phyloP scores from a whole-genome alignment of 2,113 vertebrate genomes.

The Macquaria australasica region DNA sequence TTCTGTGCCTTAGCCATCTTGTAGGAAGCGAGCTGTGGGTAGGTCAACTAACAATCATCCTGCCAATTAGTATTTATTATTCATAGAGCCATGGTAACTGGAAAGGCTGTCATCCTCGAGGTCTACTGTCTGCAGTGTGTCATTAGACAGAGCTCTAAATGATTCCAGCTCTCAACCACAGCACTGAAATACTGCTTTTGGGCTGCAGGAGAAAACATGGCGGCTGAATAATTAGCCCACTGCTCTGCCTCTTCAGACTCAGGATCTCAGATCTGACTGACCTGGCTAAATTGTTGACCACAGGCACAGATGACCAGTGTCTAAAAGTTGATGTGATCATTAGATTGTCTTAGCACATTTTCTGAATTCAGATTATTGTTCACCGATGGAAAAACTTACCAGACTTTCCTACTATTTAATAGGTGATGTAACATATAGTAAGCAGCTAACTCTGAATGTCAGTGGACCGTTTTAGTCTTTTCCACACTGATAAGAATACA shows the following conservation, averaged over 20 bases:
- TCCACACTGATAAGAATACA: not conserved
- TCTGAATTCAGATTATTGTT: not conserved
- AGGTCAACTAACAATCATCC: conserved; percentile 22
- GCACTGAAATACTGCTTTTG: not conserved
- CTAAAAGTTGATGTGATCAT: not conserved
- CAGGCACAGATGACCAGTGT: not conserved
- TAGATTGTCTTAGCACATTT: not conserved
- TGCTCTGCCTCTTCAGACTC: not conserved
- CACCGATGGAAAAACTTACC: not conserved
- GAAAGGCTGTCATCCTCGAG: conserved; percentile 26
- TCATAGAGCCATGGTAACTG: conserved; percentile 42
- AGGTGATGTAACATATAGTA: not conserved
- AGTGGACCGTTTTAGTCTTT: not conserved
- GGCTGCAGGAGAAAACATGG: conserved; percentile 15
- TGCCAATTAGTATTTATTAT: conserved; percentile 53
- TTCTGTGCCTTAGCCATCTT: not conserved
- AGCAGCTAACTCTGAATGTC: not conserved
- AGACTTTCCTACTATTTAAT: not conserved
- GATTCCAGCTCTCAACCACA: conserved; percentile 9
- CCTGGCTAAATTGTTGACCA: not conserved
- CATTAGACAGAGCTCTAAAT: conserved; percentile 35
- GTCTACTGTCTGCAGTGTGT: conserved; percentile 32
- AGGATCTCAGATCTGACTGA: not conserved
- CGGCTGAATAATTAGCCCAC: conserved; percentile 12
- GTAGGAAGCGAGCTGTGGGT: not conserved